Conservation (phyloP, 2,888 invertebrate species). For the Harpagoxenus sublaevis region DNA sequence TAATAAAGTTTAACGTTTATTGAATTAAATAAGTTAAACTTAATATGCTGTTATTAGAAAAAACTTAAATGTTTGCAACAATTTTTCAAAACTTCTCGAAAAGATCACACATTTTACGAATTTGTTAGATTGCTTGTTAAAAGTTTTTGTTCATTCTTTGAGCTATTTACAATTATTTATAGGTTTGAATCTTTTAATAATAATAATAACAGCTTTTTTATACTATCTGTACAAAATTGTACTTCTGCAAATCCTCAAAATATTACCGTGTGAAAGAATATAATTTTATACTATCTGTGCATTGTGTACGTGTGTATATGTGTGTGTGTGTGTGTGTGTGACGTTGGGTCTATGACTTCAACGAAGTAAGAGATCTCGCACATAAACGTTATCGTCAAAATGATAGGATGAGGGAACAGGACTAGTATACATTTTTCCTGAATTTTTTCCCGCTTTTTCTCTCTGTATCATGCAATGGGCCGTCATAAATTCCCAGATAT, state of each 20-base stretch:
- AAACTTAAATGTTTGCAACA: background rate
- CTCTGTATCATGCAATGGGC: slow-evolving; percentile 48
- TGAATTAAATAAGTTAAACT: background rate
- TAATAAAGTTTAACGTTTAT: background rate
- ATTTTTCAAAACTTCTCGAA: background rate
- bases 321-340: background rate
- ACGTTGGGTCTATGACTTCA: background rate
- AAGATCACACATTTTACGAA: background rate
- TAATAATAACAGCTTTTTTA: background rate
- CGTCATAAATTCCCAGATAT: slow-evolving; percentile 63
- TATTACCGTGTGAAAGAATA: too few species aligned
- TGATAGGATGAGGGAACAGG: background rate
- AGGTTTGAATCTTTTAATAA: background rate
- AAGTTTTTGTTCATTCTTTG: background rate
- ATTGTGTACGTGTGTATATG: background rate
- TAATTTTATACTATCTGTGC: background rate
- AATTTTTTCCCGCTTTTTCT: slow-evolving; percentile 29
- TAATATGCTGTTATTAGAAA: background rate
- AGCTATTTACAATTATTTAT: background rate
- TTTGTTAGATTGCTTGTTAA: background rate
- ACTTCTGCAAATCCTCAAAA: too few species aligned
- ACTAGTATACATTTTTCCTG: slow-evolving; percentile 35
- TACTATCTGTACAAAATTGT: background rate
- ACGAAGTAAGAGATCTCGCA: slow-evolving; percentile 10
- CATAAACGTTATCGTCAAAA: slow-evolving; percentile 15